Conservation (phyloP, 2,113 vertebrate genomes). For the Otolemur garnettii region DNA sequence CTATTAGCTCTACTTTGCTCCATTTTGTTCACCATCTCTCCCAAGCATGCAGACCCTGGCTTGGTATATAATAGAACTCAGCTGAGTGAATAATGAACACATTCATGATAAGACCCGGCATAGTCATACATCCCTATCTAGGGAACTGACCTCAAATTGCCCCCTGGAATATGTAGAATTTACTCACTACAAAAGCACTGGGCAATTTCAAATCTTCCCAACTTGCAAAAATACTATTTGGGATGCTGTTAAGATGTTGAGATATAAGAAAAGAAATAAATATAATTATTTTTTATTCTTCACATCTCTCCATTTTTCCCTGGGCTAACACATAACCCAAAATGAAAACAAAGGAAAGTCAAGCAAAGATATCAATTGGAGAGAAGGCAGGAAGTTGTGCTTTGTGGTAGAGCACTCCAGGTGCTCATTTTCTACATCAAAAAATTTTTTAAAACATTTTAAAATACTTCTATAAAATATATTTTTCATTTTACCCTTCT, state of each 20-base stretch:
- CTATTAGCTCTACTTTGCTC: neutral
- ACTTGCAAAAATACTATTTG: neutral
- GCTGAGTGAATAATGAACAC: neutral
- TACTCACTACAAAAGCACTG: neutral
- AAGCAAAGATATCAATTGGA: neutral
- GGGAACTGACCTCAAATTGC: neutral
- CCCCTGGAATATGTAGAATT: neutral
- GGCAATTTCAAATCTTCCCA: neutral
- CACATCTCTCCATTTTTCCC: neutral
- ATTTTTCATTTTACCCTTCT: neutral
- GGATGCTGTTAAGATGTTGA: neutral
- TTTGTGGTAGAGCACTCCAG: neutral
- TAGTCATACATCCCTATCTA: neutral
- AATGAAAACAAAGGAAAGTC: neutral
- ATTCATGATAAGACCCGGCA: neutral
- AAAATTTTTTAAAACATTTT: constrained; percentile 26
- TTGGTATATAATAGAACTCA: neutral
- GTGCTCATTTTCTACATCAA: neutral
- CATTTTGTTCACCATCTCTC: neutral
- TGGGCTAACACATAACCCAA: neutral
- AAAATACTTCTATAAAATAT: neutral
- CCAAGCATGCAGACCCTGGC: neutral
- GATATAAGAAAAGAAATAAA: neutral
- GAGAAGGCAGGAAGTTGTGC: neutral
- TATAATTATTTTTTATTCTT: neutral